Conservation (phyloP, 2,797 vertebrate genomes). For the Tragelaphus eurycerus region DNA sequence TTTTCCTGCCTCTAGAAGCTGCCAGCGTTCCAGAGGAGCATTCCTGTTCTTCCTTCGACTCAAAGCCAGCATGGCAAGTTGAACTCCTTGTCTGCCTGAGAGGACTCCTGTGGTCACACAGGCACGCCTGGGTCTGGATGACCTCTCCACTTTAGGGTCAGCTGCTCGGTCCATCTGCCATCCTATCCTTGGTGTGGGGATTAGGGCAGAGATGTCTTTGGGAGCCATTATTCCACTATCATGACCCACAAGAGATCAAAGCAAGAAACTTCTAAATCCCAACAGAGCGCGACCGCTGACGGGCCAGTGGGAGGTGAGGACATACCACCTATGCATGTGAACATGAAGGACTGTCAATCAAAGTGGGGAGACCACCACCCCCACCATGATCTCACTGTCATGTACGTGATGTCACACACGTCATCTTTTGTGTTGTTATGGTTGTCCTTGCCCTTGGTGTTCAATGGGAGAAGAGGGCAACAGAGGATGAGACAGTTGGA, state of each 20-base stretch:
- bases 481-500: background rate
- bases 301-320: background rate
- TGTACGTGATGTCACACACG: background rate
- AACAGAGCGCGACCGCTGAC: background rate
- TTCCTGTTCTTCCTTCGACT: background rate
- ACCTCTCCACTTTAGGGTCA: background rate
- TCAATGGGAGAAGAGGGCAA: background rate
- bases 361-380: background rate
- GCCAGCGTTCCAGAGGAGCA: accelerated
- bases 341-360: background rate
- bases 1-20: background rate
- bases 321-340: background rate
- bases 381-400: background rate
- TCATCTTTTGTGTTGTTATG: background rate
- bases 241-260: background rate
- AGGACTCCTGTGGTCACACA: background rate
- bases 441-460: background rate
- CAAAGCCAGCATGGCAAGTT: accelerated
- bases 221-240: background rate
- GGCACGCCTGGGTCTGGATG: background rate
- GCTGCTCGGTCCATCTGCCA: background rate
- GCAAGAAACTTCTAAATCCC: background rate
- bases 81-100: background rate
- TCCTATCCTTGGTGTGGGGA: background rate
- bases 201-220: background rate